Base-by-base conservation (phyloP, 35 echinoderm and acorn worm species). In the Hemicentrotus pulcherrimus region DNA sequence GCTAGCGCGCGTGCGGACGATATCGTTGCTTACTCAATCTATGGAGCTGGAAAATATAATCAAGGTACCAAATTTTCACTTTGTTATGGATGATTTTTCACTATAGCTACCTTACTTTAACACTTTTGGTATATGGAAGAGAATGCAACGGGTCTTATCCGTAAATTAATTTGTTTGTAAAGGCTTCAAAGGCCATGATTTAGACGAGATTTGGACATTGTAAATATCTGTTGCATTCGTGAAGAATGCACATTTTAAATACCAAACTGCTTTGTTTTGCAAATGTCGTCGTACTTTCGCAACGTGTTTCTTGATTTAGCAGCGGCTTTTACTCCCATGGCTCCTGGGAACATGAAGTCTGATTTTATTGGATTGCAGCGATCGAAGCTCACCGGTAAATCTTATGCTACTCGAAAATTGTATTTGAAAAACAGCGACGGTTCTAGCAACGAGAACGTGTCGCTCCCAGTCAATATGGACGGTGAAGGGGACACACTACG, bases 331-430 rank as follows among this genome's bases (percentile, higher is more conserved):
- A 89, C 71, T 87, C 94, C 94, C 55, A 96, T 95, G 94, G 96
- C 96, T 94, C 96, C 96, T 24, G 96, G 96, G 92, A 97, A 97
- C 96, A 97, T 97, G 96, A 97, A 97, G 95, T 97, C 96, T 95
- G 96, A 97, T 47, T 88, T 97, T 65, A 94, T 97, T 60, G 96
- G 96, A 95, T 86, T 96, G 46, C 95, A 95, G 71, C 96, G 96
- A 46, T 92, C 85, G 71, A 97, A 97, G 86, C 95, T 95, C 95
- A 85, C 85, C 32, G 92, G 95, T 18, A 95, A 95, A 94, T 41
- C 91, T 90, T 92, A 48, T 93, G 47, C 95, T 70, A 93, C 47
- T 88, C 96, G 95, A 2, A 97, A 97, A 94, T 52, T 86, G 58
- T 94, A 92, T 46, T 61, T 95, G 31, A 95, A 90, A 94, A 97